Conservation (phyloP, 2,888 invertebrate species). For the Coelogynopora nodosa region DNA sequence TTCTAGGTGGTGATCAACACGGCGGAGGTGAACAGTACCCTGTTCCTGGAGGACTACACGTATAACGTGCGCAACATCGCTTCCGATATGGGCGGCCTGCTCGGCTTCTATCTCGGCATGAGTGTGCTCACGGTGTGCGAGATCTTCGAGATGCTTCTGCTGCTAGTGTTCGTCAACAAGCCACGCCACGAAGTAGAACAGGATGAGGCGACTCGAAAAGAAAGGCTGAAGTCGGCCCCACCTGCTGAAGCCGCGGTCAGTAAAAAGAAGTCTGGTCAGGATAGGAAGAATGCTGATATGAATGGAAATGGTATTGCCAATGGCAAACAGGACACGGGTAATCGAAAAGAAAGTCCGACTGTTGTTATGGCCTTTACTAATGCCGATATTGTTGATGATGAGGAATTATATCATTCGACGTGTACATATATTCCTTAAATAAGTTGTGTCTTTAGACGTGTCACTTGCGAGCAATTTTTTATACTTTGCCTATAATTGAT, state of each 20-base stretch:
- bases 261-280: not conserved
- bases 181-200: not conserved
- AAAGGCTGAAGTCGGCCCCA: not conserved
- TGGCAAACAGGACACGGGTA: not conserved
- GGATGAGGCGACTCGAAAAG: not conserved
- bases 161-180: not conserved
- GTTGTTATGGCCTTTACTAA: not conserved
- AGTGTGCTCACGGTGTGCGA: not conserved
- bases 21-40: not conserved
- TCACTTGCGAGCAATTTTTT: too few species aligned
- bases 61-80: slow-evolving; percentile 1
- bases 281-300: not conserved
- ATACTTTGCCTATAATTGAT: too few species aligned
- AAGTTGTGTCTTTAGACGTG: too few species aligned
- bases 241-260: not conserved
- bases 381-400: not conserved
- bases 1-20: slow-evolving; percentile 9
- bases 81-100: not conserved
- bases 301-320: not conserved
- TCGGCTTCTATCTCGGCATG: not conserved
- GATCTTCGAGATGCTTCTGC: not conserved
- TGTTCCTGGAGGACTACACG: not conserved
- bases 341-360: not conserved
- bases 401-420: not conserved
- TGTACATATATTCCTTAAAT: slow-evolving; percentile 21